Conservation (phyloP, 2,888 invertebrate species). For the Drosophila fulvimacula region DNA sequence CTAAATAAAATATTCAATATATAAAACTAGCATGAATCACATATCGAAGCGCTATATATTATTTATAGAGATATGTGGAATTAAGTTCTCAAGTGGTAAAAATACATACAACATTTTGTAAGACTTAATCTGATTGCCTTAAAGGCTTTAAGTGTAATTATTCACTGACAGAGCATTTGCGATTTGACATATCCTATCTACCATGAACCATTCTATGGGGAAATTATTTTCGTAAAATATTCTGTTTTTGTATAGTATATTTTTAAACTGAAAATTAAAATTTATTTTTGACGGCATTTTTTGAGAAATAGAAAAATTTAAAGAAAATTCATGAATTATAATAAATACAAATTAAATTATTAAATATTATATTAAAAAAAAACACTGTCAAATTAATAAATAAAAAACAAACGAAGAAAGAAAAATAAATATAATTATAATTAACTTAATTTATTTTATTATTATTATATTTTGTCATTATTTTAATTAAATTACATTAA, state of each 20-base stretch:
- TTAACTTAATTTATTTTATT: neutral
- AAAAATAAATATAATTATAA: neutral
- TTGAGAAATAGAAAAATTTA: neutral
- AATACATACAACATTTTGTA: neutral
- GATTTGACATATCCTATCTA: neutral
- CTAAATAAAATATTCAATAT: slow-evolving; percentile 33
- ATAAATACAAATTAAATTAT: neutral
- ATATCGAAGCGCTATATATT: neutral
- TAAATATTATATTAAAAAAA: neutral
- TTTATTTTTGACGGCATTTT: neutral
- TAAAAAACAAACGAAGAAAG: neutral
- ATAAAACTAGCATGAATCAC: slow-evolving; percentile 17
- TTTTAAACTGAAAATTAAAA: neutral
- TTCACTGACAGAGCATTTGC: slow-evolving; percentile 4
- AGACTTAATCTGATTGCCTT: no score
- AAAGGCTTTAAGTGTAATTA: neutral
- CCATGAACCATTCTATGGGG: neutral
- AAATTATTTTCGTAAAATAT: slow-evolving; percentile 1
- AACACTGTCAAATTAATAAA: neutral
- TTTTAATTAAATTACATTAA: neutral
- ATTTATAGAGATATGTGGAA: neutral
- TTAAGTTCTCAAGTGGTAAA: slow-evolving; percentile 5
- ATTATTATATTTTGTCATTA: neutral
- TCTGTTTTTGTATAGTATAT: neutral
- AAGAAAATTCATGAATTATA: neutral